phyloP scores from a whole-genome alignment of 2,888 invertebrate species.

The Synanthedon andrenaeformis region DNA sequence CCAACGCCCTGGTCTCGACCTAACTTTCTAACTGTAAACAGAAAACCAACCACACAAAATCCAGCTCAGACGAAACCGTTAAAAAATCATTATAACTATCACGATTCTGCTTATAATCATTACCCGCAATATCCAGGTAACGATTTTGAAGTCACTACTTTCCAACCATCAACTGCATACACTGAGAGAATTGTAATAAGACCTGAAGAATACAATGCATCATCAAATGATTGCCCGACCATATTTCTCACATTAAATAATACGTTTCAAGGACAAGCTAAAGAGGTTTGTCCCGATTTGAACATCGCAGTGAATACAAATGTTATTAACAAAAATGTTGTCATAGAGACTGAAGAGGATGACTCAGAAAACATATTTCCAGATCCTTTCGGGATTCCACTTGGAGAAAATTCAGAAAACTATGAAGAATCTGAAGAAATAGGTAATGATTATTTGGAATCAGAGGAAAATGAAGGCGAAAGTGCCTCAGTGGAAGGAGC shows the following conservation, averaged over 20 bases:
- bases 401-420: constrained; percentile 37
- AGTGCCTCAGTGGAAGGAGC: constrained; percentile 47
- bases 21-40: constrained; percentile 10
- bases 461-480: constrained; percentile 36
- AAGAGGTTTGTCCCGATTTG: constrained; percentile 76
- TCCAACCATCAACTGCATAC: constrained; percentile 44
- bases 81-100: constrained; percentile 35
- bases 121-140: constrained; percentile 28
- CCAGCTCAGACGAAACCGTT: constrained; percentile 38
- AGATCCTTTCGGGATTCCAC: constrained; percentile 40
- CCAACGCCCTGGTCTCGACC: constrained; percentile 38
- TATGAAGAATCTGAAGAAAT: constrained; percentile 21
- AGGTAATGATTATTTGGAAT: constrained; percentile 36
- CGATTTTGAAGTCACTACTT: constrained; percentile 52
- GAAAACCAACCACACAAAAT: constrained; percentile 34
- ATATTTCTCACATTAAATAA: constrained; percentile 68
- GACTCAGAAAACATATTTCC: constrained; percentile 37
- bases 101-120: constrained; percentile 29
- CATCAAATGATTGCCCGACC: constrained; percentile 64
- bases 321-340: constrained; percentile 70
- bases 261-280: constrained; percentile 67
- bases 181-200: constrained; percentile 60
- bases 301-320: constrained; percentile 79
- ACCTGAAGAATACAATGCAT: constrained; percentile 56
- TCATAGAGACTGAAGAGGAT: constrained; percentile 52